Conservation (phyloP, 2,888 invertebrate genomes). For the Junonia oenone region DNA sequence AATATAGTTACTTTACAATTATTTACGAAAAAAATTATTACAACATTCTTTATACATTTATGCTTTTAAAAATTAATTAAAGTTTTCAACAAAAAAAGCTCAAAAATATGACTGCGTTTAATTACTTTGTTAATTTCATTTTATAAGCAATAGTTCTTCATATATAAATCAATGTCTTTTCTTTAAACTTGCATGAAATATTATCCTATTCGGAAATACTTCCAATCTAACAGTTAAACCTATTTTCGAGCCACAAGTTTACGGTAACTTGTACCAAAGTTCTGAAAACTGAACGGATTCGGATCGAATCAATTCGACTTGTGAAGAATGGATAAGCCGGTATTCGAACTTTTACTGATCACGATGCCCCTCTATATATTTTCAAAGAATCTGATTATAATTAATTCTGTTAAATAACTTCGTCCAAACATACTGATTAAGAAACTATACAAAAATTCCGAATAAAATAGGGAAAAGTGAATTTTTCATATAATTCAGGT, state of each 20-base stretch:
- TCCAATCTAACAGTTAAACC: constrained; percentile 59
- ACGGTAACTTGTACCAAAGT: constrained; percentile 54
- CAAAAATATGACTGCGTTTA: background rate
- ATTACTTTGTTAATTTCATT: background rate
- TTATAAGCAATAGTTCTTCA: constrained; percentile 10
- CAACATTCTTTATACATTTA: background rate
- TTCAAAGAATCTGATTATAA: background rate
- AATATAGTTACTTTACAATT: too few species aligned
- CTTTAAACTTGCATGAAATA: constrained; percentile 53
- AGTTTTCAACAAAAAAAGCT: too few species aligned
- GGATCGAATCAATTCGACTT: constrained; percentile 68
- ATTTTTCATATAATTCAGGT: too few species aligned
- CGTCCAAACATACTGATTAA: too few species aligned
- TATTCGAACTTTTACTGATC: constrained; percentile 44
- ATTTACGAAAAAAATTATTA: too few species aligned
- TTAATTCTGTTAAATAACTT: background rate
- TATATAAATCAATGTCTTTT: constrained; percentile 61
- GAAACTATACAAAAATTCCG: too few species aligned
- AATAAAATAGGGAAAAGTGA: too few species aligned
- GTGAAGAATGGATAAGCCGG: constrained; percentile 57
- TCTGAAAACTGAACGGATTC: constrained; percentile 54
- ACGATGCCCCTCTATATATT: constrained; percentile 12
- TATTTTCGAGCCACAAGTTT: constrained; percentile 60
- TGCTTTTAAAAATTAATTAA: too few species aligned
- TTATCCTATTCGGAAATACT: constrained; percentile 60